Percentiles rank a stretch among this genome's conserved stretches.
Evolutionary conservation across 1,140 invertebrate species (phyloP).

Genomic region (Drosophila malerkotliana): DNA sequence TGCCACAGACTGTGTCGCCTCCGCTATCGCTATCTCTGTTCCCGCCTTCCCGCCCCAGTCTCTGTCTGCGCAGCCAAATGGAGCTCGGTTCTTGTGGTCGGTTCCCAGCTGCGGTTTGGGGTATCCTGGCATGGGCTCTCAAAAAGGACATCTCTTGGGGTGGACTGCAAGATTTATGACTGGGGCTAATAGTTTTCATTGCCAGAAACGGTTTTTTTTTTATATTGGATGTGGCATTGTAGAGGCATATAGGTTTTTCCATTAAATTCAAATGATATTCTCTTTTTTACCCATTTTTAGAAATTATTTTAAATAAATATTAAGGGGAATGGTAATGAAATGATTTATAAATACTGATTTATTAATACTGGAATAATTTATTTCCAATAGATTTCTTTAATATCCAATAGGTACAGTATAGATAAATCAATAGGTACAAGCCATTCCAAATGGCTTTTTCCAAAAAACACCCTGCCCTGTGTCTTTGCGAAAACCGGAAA

Average conservation of each 20-base stretch:
- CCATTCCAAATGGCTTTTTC: background rate
- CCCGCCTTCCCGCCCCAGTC: conserved; percentile 38
- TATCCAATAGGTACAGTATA: no score
- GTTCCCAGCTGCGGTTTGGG: conserved; percentile 18
- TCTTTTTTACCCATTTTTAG: no score
- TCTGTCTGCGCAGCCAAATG: conserved; percentile 23
- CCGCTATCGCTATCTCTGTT: background rate
- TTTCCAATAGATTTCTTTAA: no score
- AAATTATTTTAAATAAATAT: background rate
- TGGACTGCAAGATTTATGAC: conserved; percentile 64
- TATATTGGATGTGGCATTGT: background rate
- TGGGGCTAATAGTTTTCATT: conserved; percentile 70
- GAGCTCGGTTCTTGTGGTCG: conserved; percentile 48
- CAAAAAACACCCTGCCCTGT: conserved; percentile 13
- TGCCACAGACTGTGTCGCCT: conserved; percentile 12
- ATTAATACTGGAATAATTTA: no score
- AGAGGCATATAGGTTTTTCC: conserved; percentile 26
- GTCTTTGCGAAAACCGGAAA: conserved; percentile 61
- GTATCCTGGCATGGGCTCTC: conserved; percentile 3
- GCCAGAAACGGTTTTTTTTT: conserved; percentile 48
- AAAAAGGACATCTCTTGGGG: background rate
- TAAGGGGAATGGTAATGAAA: no score
- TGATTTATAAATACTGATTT: no score
- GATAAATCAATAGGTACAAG: background rate
- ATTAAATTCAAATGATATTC: background rate